Conservation (phyloP, 1,140 invertebrate genomes). For the Drosophila quadrilineata region DNA sequence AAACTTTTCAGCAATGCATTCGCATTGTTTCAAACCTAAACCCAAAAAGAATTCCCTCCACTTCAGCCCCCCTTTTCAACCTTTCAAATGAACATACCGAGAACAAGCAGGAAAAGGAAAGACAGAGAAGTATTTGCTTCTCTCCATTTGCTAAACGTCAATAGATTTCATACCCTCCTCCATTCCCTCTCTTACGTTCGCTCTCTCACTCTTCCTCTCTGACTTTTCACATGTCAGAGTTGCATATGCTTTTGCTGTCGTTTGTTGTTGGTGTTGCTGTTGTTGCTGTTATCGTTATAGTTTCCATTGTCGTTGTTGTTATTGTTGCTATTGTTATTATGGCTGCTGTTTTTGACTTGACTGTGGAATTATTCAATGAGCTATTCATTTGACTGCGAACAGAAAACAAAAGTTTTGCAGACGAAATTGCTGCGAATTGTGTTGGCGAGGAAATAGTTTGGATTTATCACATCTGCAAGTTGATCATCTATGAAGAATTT, state of each 20-base stretch:
- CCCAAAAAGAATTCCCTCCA: too few species aligned
- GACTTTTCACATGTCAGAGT: constrained; percentile 20
- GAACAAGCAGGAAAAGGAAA: background rate
- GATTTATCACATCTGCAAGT: too few species aligned
- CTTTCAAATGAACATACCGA: too few species aligned
- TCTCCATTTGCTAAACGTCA: constrained; percentile 51
- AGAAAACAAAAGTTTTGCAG: constrained; percentile 53
- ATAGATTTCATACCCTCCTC: constrained; percentile 26
- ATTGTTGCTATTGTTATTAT: too few species aligned
- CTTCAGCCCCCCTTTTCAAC: background rate
- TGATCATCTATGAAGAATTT: too few species aligned
- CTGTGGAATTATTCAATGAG: constrained; percentile 61
- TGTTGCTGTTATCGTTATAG: constrained; percentile 41
- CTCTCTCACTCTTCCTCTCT: constrained; percentile 10
- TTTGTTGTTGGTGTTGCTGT: constrained; percentile 5
- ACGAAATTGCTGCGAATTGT: too few species aligned
- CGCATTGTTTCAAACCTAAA: constrained; percentile 57
- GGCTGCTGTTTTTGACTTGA: constrained; percentile 16
- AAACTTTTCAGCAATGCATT: constrained; percentile 67
- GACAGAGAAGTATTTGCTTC: background rate
- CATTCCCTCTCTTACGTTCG: constrained; percentile 4
- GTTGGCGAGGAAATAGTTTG: too few species aligned
- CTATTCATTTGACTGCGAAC: constrained; percentile 56
- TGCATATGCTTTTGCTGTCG: constrained; percentile 44
- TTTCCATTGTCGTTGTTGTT: constrained; percentile 13